These are phyloP conservation scores for Limonius californicus DNA, from an alignment of 1,140 invertebrate genomes.

Conservation along the genomic window DNA sequence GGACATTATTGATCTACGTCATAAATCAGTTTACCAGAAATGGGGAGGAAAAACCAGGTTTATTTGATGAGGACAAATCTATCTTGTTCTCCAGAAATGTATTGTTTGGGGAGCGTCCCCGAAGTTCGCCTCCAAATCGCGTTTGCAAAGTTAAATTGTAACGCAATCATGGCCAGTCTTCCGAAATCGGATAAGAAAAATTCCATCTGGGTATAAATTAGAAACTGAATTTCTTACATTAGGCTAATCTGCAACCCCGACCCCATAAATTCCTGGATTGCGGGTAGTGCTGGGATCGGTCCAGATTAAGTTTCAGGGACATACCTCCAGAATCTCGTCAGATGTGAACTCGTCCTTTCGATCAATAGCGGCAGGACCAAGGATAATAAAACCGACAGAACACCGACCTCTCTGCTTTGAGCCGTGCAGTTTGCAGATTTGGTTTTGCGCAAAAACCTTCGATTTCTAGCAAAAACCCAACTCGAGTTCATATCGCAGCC, in stretches of 20 bases:
- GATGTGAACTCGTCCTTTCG: slow-evolving; percentile 9
- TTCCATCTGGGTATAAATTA: neutral
- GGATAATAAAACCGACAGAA: neutral
- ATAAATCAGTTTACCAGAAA: neutral
- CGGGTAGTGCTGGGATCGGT: neutral
- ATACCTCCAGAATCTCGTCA: slow-evolving; percentile 1
- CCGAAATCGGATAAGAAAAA: neutral
- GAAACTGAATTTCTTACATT: neutral
- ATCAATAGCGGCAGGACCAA: neutral
- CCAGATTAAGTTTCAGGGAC: slow-evolving; percentile 1
- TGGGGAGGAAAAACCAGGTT: too few species aligned
- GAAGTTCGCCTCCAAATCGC: too few species aligned
- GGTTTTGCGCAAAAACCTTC: neutral
- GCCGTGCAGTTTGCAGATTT: neutral
- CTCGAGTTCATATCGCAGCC: too few species aligned
- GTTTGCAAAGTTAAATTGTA: too few species aligned
- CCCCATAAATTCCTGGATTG: neutral
- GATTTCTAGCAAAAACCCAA: too few species aligned
- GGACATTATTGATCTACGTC: neutral
- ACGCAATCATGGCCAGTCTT: too few species aligned
- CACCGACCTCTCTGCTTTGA: neutral
- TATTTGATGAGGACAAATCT: too few species aligned
- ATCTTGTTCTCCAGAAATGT: too few species aligned
- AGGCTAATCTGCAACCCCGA: neutral
- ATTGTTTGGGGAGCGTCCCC: too few species aligned